Percentiles rank a stretch among this genome's conserved stretches.
These are phyloP conservation scores for Drosophila rellima DNA, from an alignment of 2,888 invertebrate genomes.

Conservation along the genomic window DNA sequence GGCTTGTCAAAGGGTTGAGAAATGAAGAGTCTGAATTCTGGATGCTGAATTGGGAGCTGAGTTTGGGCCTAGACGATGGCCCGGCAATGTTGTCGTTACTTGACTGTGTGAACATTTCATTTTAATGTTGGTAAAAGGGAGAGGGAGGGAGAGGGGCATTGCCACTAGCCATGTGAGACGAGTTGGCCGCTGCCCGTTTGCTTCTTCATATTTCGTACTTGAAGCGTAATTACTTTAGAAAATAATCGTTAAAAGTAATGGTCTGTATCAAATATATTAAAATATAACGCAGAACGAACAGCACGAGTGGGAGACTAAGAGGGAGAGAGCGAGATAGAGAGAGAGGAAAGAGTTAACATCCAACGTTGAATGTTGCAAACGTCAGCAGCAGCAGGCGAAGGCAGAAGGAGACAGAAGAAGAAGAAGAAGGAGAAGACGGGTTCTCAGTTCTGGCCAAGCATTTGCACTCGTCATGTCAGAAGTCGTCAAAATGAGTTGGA, in stretches of 20 bases:
- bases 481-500: constrained; percentile 72
- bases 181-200: constrained; percentile 51
- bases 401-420: not conserved
- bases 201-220: constrained; percentile 82
- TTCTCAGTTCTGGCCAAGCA: constrained; percentile 23
- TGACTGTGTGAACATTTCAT: constrained; percentile 78
- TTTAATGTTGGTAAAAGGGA: constrained; percentile 63
- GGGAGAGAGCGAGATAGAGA: not conserved
- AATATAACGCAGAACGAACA: constrained; percentile 75
- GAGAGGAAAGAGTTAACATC: not conserved
- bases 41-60: not conserved
- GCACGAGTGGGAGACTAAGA: constrained; percentile 10
- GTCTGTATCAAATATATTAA: constrained; percentile 85
- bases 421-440: not conserved
- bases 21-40: constrained; percentile 10
- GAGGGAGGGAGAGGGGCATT: not conserved
- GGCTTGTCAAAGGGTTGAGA: constrained; percentile 53
- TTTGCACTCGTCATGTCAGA: constrained; percentile 80
- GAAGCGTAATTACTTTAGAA: constrained; percentile 85
- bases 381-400: constrained; percentile 51
- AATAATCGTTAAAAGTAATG: constrained; percentile 85
- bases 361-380: constrained; percentile 54
- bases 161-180: constrained; percentile 61
- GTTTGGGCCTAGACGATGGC: constrained; percentile 56
- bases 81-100: constrained; percentile 62